These are phyloP conservation scores for Mycalesis mineus DNA, from an alignment of 2,888 invertebrate species.

Conservation along the genomic window DNA sequence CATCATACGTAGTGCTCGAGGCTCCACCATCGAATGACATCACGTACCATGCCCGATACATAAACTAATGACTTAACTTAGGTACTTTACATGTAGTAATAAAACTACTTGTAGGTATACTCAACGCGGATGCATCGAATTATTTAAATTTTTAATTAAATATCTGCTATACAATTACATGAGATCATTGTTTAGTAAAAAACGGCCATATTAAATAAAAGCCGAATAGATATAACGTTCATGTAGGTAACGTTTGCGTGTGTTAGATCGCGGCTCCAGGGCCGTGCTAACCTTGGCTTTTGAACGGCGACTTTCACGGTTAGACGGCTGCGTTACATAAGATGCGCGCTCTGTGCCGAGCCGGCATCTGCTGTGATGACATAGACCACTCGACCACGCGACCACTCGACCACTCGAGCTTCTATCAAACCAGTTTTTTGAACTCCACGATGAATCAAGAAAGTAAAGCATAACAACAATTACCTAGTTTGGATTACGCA, in stretches of 20 bases:
- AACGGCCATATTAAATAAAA: conserved; percentile 48
- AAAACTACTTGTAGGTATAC: not conserved
- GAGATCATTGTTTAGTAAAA: conserved; percentile 63
- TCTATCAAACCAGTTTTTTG: conserved; percentile 62
- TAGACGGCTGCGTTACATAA: conserved; percentile 72
- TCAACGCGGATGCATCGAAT: conserved; percentile 9
- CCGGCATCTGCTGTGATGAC: conserved; percentile 64
- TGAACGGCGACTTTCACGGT: conserved; percentile 78
- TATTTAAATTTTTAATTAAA: conserved; percentile 31
- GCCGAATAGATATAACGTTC: conserved; percentile 47
- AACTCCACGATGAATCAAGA: conserved; percentile 38
- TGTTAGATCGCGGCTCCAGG: conserved; percentile 59
- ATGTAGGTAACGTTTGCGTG: conserved; percentile 63
- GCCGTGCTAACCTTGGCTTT: conserved; percentile 76
- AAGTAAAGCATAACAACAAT: conserved; percentile 25
- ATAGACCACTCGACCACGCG: conserved; percentile 47
- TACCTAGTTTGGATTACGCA: conserved; percentile 16
- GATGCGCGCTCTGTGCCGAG: conserved; percentile 53
- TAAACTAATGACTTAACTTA: conserved; percentile 19
- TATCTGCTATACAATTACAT: conserved; percentile 53
- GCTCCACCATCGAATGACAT: conserved; percentile 40
- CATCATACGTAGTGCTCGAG: conserved; percentile 44
- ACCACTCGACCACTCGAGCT: conserved; percentile 45
- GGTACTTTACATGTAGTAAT: conserved; percentile 16
- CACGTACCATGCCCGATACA: conserved; percentile 34